Evolutionary conservation across 2,797 vertebrate genomes (phyloP).

Genomic region (Vipera ursinii): DNA sequence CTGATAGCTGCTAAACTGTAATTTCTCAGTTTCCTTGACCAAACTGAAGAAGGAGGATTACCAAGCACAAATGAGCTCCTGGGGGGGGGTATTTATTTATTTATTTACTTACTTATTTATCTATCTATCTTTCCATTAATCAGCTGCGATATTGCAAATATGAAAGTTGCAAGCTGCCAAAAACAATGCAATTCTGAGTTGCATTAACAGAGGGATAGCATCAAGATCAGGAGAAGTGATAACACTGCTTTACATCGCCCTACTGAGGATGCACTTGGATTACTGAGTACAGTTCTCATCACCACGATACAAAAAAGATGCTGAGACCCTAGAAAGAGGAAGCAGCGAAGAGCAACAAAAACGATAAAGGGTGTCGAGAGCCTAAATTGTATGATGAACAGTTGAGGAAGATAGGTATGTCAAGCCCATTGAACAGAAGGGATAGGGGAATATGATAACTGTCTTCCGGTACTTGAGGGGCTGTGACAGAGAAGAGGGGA

Average conservation of each 20-base stretch:
- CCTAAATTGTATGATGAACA: not conserved
- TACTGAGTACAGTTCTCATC: not conserved
- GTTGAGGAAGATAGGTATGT: not conserved
- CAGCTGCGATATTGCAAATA: not conserved
- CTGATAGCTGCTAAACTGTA: not conserved
- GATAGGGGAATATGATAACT: not conserved
- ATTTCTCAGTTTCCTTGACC: not conserved
- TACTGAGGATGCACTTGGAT: not conserved
- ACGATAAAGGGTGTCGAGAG: not conserved
- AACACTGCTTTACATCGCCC: not conserved
- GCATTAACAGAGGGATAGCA: not conserved
- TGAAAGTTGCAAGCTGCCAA: not conserved
- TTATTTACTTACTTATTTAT: too few relatives aligned
- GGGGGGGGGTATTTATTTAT: not conserved
- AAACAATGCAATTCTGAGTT: not conserved
- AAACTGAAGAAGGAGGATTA: not conserved
- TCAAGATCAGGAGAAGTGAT: not conserved
- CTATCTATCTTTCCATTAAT: not conserved
- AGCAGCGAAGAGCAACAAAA: not conserved
- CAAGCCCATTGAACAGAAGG: not conserved
- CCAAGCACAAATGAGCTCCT: not conserved
- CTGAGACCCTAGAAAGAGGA: not conserved
- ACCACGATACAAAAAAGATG: not conserved
- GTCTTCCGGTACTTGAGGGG: not conserved
- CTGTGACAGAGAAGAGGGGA: not conserved